phyloP scores from a whole-genome alignment of 2,888 invertebrate genomes.

The Holacanthella duospinosa region DNA sequence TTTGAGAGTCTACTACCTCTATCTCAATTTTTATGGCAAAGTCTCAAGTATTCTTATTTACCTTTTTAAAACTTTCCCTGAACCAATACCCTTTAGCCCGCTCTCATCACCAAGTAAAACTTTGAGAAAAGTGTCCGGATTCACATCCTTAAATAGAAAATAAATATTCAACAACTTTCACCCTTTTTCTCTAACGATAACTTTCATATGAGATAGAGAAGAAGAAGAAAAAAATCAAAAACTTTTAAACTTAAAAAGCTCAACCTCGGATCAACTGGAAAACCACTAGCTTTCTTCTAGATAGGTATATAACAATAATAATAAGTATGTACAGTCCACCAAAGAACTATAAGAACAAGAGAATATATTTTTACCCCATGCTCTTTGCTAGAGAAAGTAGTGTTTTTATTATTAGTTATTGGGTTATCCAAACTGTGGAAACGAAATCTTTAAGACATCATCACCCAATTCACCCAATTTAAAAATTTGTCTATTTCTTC shows the following conservation, averaged over 20 bases:
- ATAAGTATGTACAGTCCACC: no score
- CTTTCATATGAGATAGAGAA: neutral
- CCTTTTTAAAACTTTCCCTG: slow-evolving; percentile 46
- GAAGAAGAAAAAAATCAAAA: neutral
- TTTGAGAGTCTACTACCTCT: neutral
- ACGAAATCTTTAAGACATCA: no score
- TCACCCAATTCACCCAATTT: no score
- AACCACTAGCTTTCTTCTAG: neutral
- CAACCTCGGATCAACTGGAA: neutral
- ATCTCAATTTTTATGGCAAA: neutral
- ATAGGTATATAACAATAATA: no score
- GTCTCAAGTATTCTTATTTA: slow-evolving; percentile 26
- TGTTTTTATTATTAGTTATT: no score
- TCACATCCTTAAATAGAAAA: slow-evolving; percentile 43
- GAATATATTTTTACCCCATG: no score
- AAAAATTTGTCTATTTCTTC: no score
- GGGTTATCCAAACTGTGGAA: no score
- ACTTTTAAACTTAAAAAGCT: neutral
- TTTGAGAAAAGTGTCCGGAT: slow-evolving; percentile 48
- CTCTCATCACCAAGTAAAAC: slow-evolving; percentile 47
- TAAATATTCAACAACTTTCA: slow-evolving; percentile 4
- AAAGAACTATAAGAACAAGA: no score
- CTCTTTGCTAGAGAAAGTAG: no score
- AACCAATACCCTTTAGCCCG: slow-evolving; percentile 44
- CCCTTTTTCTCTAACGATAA: neutral